Conservation (phyloP, 2,113 vertebrate species). For the Chionodraco myersi region DNA sequence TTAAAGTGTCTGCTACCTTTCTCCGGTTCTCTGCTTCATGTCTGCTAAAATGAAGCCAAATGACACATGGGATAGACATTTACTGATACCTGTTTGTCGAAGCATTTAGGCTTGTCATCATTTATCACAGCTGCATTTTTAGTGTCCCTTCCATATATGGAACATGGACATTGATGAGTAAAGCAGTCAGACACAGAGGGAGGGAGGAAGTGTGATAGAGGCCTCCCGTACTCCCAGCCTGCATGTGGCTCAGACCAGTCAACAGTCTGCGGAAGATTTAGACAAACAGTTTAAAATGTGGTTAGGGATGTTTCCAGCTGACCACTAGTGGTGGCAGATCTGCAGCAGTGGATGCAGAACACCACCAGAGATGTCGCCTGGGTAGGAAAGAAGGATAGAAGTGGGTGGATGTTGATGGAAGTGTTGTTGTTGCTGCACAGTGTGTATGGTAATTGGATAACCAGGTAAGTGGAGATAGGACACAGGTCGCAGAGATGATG, state of each 20-base stretch:
- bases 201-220: constrained; percentile 73
- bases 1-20: constrained; percentile 23
- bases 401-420: constrained; percentile 53
- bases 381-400: constrained; percentile 14
- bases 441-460: constrained; percentile 71
- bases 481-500: constrained; percentile 59
- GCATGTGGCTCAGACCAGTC: constrained; percentile 69
- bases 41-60: constrained; percentile 44
- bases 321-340: constrained; percentile 45
- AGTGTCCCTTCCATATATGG: constrained; percentile 70
- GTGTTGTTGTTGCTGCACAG: constrained; percentile 51
- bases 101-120: constrained; percentile 69
- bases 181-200: constrained; percentile 73
- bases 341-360: constrained; percentile 45
- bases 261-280: constrained; percentile 54
- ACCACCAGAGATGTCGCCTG: constrained; percentile 44
- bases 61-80: constrained; percentile 67
- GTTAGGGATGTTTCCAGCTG: constrained; percentile 61
- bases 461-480: constrained; percentile 72
- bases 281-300: constrained; percentile 60
- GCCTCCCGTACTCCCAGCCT: constrained; percentile 46
- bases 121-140: constrained; percentile 78
- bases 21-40: constrained; percentile 32
- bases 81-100: constrained; percentile 70
- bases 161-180: constrained; percentile 70